These are phyloP conservation scores for Alexandromys fortis DNA, from an alignment of 2,113 vertebrate genomes.

Conservation along the genomic window DNA sequence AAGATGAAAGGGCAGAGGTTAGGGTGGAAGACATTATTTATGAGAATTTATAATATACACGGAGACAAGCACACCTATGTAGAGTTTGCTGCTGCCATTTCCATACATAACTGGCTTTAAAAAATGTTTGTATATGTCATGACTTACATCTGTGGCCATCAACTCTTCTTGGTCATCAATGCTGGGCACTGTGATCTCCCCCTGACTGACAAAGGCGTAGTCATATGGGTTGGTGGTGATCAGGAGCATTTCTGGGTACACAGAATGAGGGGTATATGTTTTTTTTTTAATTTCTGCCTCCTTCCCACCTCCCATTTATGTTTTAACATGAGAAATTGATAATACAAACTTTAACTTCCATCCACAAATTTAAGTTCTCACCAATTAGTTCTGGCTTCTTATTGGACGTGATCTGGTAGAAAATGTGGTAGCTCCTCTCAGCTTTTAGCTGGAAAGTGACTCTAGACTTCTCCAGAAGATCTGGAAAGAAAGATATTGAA, in stretches of 20 bases:
- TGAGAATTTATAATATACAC: neutral
- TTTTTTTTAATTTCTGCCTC: too few relatives aligned
- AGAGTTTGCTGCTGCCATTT: neutral
- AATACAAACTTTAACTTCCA: neutral
- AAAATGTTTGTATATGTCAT: neutral
- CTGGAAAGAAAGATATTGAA: slow-evolving; percentile 70
- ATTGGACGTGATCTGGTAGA: slow-evolving; percentile 92
- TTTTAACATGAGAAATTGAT: neutral
- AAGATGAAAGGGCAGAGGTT: neutral
- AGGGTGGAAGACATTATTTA: neutral
- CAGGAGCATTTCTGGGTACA: slow-evolving; percentile 88
- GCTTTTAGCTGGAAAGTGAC: slow-evolving; percentile 90
- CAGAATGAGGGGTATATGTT: neutral
- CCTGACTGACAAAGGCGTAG: slow-evolving; percentile 87
- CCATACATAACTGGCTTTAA: neutral
- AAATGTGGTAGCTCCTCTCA: slow-evolving; percentile 92
- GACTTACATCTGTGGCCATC: slow-evolving; percentile 89
- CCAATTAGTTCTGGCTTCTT: slow-evolving; percentile 91
- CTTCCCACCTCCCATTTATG: too few relatives aligned
- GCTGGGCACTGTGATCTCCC: slow-evolving; percentile 90
- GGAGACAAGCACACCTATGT: neutral
- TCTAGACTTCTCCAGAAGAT: slow-evolving; percentile 90
- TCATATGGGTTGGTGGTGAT: slow-evolving; percentile 94
- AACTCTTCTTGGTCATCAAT: slow-evolving; percentile 90
- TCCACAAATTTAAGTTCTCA: slow-evolving; percentile 72